A percentile compares a stretch with the other conserved stretches of the same genome.
Evolutionary conservation across 2,888 invertebrate genomes (phyloP).

Genomic region (Leucophora obtusa): DNA sequence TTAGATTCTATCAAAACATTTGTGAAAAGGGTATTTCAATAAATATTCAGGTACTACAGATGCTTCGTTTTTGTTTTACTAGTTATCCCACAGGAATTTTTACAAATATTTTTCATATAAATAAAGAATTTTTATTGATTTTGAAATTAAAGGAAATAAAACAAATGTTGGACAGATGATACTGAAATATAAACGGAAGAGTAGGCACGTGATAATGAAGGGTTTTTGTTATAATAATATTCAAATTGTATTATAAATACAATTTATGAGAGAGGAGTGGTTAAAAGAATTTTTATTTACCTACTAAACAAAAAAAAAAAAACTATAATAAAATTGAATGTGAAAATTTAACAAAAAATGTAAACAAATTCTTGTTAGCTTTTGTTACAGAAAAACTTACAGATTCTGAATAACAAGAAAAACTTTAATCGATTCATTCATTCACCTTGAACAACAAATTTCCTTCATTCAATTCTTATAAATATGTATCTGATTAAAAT

Average conservation of each 20-base stretch:
- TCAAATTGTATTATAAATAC: constrained; percentile 14
- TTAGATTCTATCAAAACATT: constrained; percentile 58
- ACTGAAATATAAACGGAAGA: not conserved
- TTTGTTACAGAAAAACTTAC: too few relatives aligned
- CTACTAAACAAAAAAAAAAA: too few relatives aligned
- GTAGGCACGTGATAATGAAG: constrained; percentile 17
- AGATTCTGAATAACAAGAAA: too few relatives aligned
- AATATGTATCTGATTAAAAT: too few relatives aligned
- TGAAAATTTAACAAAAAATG: too few relatives aligned
- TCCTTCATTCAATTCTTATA: too few relatives aligned
- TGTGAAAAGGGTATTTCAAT: constrained; percentile 54
- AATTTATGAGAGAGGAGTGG: constrained; percentile 8
- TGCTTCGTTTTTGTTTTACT: constrained; percentile 7
- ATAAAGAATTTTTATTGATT: constrained; percentile 62
- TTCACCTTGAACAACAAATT: too few relatives aligned
- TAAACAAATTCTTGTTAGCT: too few relatives aligned
- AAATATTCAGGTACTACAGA: constrained; percentile 57
- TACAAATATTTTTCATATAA: constrained; percentile 43
- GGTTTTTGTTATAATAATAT: constrained; percentile 27
- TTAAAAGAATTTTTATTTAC: too few relatives aligned
- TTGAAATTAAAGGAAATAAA: not conserved
- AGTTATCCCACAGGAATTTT: constrained; percentile 55
- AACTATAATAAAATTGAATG: too few relatives aligned
- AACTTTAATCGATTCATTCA: too few relatives aligned
- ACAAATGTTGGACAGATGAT: constrained; percentile 48